phyloP scores from a whole-genome alignment of 2,888 invertebrate species.

The Papilio elwesi region DNA sequence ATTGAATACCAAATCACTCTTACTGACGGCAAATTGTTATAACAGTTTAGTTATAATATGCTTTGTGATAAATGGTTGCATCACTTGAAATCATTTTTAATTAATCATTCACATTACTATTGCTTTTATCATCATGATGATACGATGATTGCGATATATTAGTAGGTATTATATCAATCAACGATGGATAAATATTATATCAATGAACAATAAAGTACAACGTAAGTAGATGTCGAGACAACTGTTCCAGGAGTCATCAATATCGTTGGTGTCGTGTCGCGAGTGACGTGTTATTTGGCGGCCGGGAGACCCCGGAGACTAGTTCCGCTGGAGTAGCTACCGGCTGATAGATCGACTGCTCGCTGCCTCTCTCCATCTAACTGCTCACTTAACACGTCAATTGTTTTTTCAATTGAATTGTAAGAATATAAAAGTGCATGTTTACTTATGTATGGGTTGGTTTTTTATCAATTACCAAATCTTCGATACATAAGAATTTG shows the following conservation, averaged over 20 bases:
- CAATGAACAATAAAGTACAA: neutral
- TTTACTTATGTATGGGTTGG: neutral
- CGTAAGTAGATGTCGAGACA: neutral
- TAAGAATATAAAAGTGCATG: neutral
- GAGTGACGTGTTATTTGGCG: constrained; percentile 60
- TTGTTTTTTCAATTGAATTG: constrained; percentile 5
- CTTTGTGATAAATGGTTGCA: too few relatives aligned
- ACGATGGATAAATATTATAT: too few relatives aligned
- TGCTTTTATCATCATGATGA: neutral
- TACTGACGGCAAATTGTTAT: too few relatives aligned
- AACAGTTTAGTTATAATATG: too few relatives aligned
- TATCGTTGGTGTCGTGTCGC: constrained; percentile 47
- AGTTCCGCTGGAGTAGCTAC: constrained; percentile 40
- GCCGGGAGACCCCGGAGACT: constrained; percentile 47
- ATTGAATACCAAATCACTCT: too few relatives aligned
- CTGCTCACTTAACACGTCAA: neutral
- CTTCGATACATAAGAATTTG: too few relatives aligned
- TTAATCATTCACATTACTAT: too few relatives aligned
- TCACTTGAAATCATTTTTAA: too few relatives aligned
- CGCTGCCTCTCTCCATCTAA: constrained; percentile 9
- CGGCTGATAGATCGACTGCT: constrained; percentile 48
- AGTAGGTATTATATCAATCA: too few relatives aligned
- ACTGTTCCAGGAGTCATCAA: constrained; percentile 52
- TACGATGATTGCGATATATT: neutral
- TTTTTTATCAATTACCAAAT: neutral